Conservation (phyloP, 2,113 vertebrate genomes). For the Motacilla tschutschensis region DNA sequence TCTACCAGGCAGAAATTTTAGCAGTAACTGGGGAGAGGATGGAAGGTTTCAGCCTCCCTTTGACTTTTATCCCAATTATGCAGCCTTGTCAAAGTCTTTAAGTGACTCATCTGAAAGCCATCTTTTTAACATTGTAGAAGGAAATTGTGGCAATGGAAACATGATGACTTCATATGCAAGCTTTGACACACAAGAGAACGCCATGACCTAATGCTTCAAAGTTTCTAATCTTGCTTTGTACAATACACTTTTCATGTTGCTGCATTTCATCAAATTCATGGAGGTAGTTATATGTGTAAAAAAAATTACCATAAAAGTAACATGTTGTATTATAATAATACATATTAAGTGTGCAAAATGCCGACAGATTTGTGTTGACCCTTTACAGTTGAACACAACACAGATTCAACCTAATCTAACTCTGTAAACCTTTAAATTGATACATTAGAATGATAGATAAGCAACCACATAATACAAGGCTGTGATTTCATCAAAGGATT, state of each 20-base stretch:
- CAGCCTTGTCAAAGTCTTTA: conserved; percentile 48
- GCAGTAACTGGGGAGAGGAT: conserved; percentile 53
- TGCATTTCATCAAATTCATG: conserved; percentile 87
- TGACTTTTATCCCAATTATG: conserved; percentile 50
- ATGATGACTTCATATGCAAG: conserved; percentile 65
- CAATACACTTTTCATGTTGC: conserved; percentile 75
- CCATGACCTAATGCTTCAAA: conserved; percentile 64
- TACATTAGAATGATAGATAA: conserved; percentile 64
- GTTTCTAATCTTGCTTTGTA: conserved; percentile 67
- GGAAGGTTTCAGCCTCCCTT: conserved; percentile 44
- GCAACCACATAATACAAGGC: conserved; percentile 67
- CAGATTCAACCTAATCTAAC: conserved; percentile 74
- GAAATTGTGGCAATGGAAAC: conserved; percentile 67
- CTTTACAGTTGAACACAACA: conserved; percentile 78
- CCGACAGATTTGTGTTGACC: conserved; percentile 82
- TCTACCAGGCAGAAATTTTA: conserved; percentile 65
- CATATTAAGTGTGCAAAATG: conserved; percentile 84
- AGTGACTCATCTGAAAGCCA: conserved; percentile 65
- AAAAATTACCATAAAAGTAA: conserved; percentile 83
- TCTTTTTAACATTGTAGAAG: conserved; percentile 52
- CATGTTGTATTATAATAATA: conserved; percentile 83
- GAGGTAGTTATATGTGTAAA: conserved; percentile 94
- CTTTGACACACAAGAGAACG: conserved; percentile 65
- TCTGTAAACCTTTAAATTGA: conserved; percentile 75
- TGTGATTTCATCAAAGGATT: conserved; percentile 62